Evolutionary conservation across 2,888 invertebrate species (phyloP).

Genomic region (Trissolcus brochymenae): DNA sequence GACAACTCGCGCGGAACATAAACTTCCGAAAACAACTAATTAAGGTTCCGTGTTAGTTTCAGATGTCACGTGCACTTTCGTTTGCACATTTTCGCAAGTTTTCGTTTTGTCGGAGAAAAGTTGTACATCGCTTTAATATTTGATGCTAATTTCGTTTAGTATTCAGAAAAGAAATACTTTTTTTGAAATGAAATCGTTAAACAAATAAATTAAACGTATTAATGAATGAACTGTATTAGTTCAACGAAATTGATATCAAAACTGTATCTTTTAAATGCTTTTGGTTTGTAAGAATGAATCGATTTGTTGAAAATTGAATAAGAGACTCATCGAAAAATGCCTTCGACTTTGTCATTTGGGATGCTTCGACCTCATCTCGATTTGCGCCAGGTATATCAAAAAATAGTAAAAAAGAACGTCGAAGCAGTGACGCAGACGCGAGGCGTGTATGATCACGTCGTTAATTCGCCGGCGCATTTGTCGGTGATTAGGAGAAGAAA

Average conservation of each 20-base stretch:
- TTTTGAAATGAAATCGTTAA: too few species aligned
- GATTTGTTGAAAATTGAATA: too few species aligned
- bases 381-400: slow-evolving; percentile 51
- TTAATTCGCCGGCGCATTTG: slow-evolving; percentile 35
- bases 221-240: too few species aligned
- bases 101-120: not conserved
- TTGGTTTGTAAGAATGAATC: too few species aligned
- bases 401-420: slow-evolving; percentile 54
- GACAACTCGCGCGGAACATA: not conserved
- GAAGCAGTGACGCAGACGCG: slow-evolving; percentile 57
- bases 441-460: slow-evolving; percentile 35
- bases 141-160: too few species aligned
- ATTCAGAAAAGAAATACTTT: too few species aligned
- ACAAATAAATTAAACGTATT: too few species aligned
- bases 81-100: slow-evolving; percentile 1
- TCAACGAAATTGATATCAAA: not conserved
- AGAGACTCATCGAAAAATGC: slow-evolving; percentile 51
- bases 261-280: too few species aligned
- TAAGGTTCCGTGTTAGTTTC: slow-evolving; percentile 2
- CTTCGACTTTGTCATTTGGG: slow-evolving; percentile 27
- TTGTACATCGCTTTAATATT: not conserved
- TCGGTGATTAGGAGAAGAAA: slow-evolving; percentile 47
- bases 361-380: slow-evolving; percentile 60
- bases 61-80: slow-evolving; percentile 2
- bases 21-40: slow-evolving; percentile 4